Percentiles rank a stretch among this genome's conserved stretches.
Evolutionary conservation across 2,888 invertebrate genomes (phyloP).

Genomic region (Stratiomys singularior): DNA sequence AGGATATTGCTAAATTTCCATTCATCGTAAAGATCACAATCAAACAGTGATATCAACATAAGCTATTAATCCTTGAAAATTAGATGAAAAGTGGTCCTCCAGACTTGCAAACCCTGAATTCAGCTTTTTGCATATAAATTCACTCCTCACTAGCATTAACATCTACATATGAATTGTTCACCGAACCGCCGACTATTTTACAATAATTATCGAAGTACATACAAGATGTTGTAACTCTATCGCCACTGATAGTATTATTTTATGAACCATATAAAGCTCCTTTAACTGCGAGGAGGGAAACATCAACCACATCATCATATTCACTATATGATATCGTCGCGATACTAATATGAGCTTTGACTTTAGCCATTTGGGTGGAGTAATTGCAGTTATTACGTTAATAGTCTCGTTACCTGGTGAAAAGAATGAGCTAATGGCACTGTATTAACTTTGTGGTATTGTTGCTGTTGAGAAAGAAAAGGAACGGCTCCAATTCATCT

Average conservation of each 20-base stretch:
- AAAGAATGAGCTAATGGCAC: conserved; percentile 43
- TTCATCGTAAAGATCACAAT: too few species aligned
- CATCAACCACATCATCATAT: conserved; percentile 35
- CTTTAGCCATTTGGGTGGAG: conserved; percentile 41
- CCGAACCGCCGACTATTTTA: not conserved
- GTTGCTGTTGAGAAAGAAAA: conserved; percentile 21
- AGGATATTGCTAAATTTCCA: too few species aligned
- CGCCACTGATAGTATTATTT: not conserved
- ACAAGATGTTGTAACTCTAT: not conserved
- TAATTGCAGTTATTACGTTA: conserved; percentile 47
- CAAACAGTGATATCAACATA: too few species aligned
- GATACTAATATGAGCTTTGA: conserved; percentile 36
- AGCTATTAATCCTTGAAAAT: too few species aligned
- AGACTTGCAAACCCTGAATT: too few species aligned
- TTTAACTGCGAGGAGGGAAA: conserved; percentile 1
- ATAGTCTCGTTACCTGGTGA: conserved; percentile 47
- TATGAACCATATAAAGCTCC: conserved; percentile 15
- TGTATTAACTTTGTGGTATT: conserved; percentile 36
- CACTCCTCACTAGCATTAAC: too few species aligned
- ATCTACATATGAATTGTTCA: not conserved
- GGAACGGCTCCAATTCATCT: conserved; percentile 3
- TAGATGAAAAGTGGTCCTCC: too few species aligned
- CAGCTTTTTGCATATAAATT: too few species aligned
- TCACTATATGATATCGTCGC: conserved; percentile 10
- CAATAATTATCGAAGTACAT: conserved; percentile 17